Percentiles rank a stretch among this genome's conserved stretches.
Conservation (phyloP, 2,113 vertebrate species). For the Tragulus kanchil region DNA sequence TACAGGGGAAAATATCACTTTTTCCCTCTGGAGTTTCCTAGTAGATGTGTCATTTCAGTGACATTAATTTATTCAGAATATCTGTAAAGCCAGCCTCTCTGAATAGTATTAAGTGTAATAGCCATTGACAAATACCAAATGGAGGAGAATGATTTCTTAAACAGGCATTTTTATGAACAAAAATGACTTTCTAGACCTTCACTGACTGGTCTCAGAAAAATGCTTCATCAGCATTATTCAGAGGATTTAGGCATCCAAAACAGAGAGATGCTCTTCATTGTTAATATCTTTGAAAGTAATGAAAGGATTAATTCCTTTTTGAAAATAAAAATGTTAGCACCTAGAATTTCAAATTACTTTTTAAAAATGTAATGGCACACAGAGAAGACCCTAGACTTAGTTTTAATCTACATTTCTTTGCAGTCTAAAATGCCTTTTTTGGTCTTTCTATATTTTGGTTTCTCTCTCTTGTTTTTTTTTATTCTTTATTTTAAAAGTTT, state of each 20-base stretch:
- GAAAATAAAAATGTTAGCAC: slow-evolving; percentile 39
- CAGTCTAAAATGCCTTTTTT: neutral
- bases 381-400: neutral
- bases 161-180: neutral
- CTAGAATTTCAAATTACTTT: slow-evolving; percentile 47
- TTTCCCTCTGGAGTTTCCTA: neutral
- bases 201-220: neutral
- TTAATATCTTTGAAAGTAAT: slow-evolving; percentile 15
- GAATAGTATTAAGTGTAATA: neutral
- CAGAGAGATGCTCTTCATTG: neutral
- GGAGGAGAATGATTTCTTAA: neutral
- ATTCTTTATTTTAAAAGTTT: too few relatives aligned
- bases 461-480: neutral
- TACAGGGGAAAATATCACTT: neutral
- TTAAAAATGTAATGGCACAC: neutral
- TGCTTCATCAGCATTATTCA: slow-evolving; percentile 32
- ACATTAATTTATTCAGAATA: neutral
- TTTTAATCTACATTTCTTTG: neutral
- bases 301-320: neutral
- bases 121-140: neutral
- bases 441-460: neutral
- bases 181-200: slow-evolving; percentile 2
- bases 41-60: neutral
- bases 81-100: neutral
- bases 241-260: neutral